These are phyloP conservation scores for Autographa pulchrina DNA, from an alignment of 2,888 invertebrate genomes.

Conservation along the genomic window DNA sequence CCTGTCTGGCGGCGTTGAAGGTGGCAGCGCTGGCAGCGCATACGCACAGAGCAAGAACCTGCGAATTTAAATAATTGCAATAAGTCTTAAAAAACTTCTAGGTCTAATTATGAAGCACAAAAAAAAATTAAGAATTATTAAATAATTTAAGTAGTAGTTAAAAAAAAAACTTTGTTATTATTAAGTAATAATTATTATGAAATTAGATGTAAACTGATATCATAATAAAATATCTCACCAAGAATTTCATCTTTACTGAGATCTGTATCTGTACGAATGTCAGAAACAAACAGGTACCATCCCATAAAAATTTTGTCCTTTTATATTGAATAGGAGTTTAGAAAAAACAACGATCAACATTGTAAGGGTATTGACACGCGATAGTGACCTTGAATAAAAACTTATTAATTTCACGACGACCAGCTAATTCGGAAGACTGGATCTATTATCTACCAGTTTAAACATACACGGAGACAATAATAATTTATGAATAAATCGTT, in stretches of 20 bases:
- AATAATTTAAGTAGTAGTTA: too few species aligned
- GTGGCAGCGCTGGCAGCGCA: constrained; percentile 67
- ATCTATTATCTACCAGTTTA: constrained; percentile 40
- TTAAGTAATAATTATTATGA: not conserved
- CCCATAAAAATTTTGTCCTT: constrained; percentile 55
- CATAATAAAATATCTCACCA: constrained; percentile 63
- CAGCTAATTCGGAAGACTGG: constrained; percentile 40
- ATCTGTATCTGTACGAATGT: constrained; percentile 64
- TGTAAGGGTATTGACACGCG: constrained; percentile 64
- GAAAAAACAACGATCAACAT: constrained; percentile 58
- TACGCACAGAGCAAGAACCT: constrained; percentile 71
- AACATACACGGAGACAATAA: constrained; percentile 25
- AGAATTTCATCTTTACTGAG: constrained; percentile 74
- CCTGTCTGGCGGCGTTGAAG: constrained; percentile 27
- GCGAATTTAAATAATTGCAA: constrained; percentile 7
- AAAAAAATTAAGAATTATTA: too few species aligned
- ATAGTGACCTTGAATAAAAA: constrained; percentile 63
- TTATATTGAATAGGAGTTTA: constrained; percentile 65
- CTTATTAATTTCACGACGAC: constrained; percentile 56
- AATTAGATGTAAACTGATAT: not conserved
- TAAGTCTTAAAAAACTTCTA: too few species aligned
- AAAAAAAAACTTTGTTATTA: not conserved
- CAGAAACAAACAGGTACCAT: constrained; percentile 68
- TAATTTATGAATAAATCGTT: constrained; percentile 15
- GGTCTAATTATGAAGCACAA: not conserved